A percentile compares a stretch with the other conserved stretches of the same genome.
These are phyloP conservation scores for Caenorhabditis macrosperma DNA, from an alignment of 2,888 invertebrate species.

Conservation along the genomic window DNA sequence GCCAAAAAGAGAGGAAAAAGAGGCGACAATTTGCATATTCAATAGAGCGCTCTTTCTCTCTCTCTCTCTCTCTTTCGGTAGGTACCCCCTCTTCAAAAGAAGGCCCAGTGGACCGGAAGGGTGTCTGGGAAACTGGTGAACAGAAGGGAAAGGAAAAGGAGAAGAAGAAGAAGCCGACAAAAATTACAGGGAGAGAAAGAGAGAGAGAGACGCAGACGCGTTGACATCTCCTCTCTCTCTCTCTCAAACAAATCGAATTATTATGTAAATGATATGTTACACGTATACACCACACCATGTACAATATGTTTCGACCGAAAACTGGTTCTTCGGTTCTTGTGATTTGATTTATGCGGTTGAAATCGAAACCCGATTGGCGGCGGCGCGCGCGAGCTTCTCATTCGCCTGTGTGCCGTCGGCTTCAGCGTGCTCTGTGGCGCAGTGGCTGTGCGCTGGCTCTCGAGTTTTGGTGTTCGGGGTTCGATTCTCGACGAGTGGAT, in stretches of 20 bases:
- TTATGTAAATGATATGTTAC: slow-evolving; percentile 46
- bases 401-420: too few species aligned
- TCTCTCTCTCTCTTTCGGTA: slow-evolving; percentile 13
- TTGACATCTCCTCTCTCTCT: too few species aligned
- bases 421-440: too few species aligned
- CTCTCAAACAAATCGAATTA: slow-evolving; percentile 24
- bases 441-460: too few species aligned
- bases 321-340: neutral
- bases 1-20: too few species aligned
- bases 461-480: too few species aligned
- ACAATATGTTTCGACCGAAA: slow-evolving; percentile 7
- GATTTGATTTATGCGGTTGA: slow-evolving; percentile 21
- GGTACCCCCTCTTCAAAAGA: slow-evolving; percentile 6
- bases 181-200: slow-evolving; percentile 23
- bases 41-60: slow-evolving; percentile 2
- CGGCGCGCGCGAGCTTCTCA: too few species aligned
- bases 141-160: neutral
- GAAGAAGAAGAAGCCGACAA: slow-evolving; percentile 25
- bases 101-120: slow-evolving; percentile 19
- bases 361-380: too few species aligned
- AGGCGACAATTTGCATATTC: slow-evolving; percentile 42
- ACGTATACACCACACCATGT: slow-evolving; percentile 39
- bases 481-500: too few species aligned
- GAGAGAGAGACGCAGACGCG: neutral
- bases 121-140: too few species aligned